Conservation (phyloP, 1,140 invertebrate genomes). For the Acromyrmex charruanus region DNA sequence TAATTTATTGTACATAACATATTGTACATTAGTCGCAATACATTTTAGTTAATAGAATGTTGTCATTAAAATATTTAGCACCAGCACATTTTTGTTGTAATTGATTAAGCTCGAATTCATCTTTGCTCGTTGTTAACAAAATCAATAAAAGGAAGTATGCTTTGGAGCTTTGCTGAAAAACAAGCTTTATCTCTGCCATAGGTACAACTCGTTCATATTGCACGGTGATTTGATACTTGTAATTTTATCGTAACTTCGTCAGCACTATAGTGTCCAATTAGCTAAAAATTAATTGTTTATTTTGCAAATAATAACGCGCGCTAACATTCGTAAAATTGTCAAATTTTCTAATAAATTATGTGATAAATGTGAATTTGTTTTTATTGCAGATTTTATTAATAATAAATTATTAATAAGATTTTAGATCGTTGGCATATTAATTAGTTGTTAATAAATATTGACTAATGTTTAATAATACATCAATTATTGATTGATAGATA, state of each 20-base stretch:
- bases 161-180: not conserved
- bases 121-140: slow-evolving; percentile 5
- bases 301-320: slow-evolving; percentile 22
- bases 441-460: not conserved
- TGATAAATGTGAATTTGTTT: not conserved
- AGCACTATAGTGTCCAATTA: slow-evolving; percentile 25
- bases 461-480: slow-evolving; percentile 12
- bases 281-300: slow-evolving; percentile 18
- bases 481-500: not conserved
- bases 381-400: slow-evolving; percentile 18
- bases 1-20: slow-evolving; percentile 58
- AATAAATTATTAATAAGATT: slow-evolving; percentile 21
- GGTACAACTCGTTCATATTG: slow-evolving; percentile 13
- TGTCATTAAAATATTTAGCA: slow-evolving; percentile 17
- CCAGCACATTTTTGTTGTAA: not conserved
- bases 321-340: slow-evolving; percentile 58
- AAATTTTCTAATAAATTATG: slow-evolving; percentile 5
- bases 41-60: slow-evolving; percentile 14
- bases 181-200: slow-evolving; percentile 32
- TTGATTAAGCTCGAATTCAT: slow-evolving; percentile 23
- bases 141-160: not conserved
- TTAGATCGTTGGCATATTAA: not conserved
- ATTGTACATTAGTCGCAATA: slow-evolving; percentile 6
- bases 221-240: slow-evolving; percentile 15
- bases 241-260: slow-evolving; percentile 23